Evolutionary conservation across 2,797 vertebrate genomes (phyloP), one percentile per base, ranked within the genome.

Genomic region (Arctocebus calabarensis): DNA sequence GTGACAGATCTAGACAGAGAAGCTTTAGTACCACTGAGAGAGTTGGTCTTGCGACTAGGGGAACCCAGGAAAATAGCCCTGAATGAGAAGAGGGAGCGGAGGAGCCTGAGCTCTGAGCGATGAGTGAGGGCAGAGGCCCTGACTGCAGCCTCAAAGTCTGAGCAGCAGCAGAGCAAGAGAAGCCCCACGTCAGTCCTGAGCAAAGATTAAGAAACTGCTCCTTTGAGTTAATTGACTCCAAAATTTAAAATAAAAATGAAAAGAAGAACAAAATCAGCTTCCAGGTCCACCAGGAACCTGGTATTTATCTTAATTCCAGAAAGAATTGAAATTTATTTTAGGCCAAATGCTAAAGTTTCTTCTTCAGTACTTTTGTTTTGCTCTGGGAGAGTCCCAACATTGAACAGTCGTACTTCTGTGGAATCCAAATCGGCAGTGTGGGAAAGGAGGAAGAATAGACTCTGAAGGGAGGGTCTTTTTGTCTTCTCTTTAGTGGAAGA

Each of bases 281-380:
- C 7, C n/a, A n/a, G n/a, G 59, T 62, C 40, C 73, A 93, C 70
- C 7, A 84, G 77, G 62, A 96, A 93, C 34, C 48, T 59, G 77
- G 68, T 48, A 64, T 27, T 95, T 13, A 91, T n/a, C 14, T 32
- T 29, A 59, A 84, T 83, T 89, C 71, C 75, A 84, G 87, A 88
- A 88, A 95, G 57, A 94, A 14, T 5, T 40, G 13, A 66, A 61
- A 93, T 86, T 93, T 91, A 29, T 45, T 84, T 84, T 78, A 86
- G 77, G 68, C 89, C 82, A 85, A 82, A 93, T 62, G 52, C 23
- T 79, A 64, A 66, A 48, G 77, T 45, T 43, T 95, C 66, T 79
- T 81, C 34, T 59, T 40, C 29, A 92, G 70, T 71, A 17, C 23
- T 83, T 93, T 78, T 88, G 19, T 84, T 91, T 87, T 48, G 62